Base-by-base conservation (phyloP, 2,113 vertebrate species). In the Phaethornis superciliosus region DNA sequence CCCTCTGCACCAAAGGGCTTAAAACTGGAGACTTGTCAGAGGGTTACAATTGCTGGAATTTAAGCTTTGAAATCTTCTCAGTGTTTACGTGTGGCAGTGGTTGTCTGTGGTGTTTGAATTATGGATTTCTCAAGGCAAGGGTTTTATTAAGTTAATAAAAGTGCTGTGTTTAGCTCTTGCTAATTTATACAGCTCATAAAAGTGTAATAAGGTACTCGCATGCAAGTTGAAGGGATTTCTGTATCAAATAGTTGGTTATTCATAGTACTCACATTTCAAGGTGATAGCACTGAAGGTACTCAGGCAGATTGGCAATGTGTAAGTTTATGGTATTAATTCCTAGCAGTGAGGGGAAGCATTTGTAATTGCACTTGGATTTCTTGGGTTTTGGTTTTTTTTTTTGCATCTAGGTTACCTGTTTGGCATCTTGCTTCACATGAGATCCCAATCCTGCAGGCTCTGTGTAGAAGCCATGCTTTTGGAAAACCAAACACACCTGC, bases 151-250 rank as follows among this genome's bases (percentile, higher is more conserved):
- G 55, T 67, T 92, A 90, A 83, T 94, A 91, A 93, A 94, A 88
- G 78, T 7, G 32, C n/a, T 44, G 10, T 44, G 54, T 90, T 92
- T 90, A 85, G 76, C 86, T 88, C 44, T 84, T 94, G 23, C 56
- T 89, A 75, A 93, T 88, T 94, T 94, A 90, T 78, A 47, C 91
- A 88, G 95, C 90, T 89, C 82, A 62, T 97, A 81, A 95, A 95
- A 83, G 60, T 12, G 10, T 90, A 83, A 85, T 60, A 75, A 76
- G 32, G 80, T 85, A 60, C 65, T 44, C 46, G 68, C 30, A 0
- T 56, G 87, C 42, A 2, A 4, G 33, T 47, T 33, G 69, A 70
- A 83, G 70, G 74, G 75, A 56, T 89, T 82, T 78, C 77, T 77
- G 1, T 59, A 42, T 35, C 78, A 51, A 85, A 74, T 42, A 62